Evolutionary conservation across 2,888 invertebrate species (phyloP).

Genomic region (Cyclophora albipunctata): DNA sequence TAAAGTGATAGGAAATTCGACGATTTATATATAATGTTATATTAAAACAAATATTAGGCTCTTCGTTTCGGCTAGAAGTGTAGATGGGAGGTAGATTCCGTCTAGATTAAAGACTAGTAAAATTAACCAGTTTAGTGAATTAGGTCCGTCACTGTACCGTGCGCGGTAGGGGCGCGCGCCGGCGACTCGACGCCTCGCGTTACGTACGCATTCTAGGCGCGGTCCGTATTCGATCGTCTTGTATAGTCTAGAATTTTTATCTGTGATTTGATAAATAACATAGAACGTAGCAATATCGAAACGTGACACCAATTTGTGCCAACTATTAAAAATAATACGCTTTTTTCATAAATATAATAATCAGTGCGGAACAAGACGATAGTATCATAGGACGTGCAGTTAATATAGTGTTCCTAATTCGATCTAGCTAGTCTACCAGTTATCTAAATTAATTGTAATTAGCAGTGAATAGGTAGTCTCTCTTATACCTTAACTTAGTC

Average conservation of each 20-base stretch:
- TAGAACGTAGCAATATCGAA: conserved; percentile 35
- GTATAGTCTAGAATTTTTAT: conserved; percentile 28
- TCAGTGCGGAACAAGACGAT: conserved; percentile 12
- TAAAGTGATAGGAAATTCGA: conserved; percentile 60
- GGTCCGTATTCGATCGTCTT: conserved; percentile 17
- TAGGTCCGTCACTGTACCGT: conserved; percentile 43
- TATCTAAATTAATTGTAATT: conserved; percentile 3
- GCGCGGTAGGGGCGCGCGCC: conserved; percentile 33
- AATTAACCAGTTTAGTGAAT: conserved; percentile 58
- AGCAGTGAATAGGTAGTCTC: conserved; percentile 1
- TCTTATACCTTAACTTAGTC: background rate
- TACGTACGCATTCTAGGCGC: background rate
- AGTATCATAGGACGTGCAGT: conserved; percentile 1
- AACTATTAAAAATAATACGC: conserved; percentile 23
- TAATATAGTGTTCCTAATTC: conserved; percentile 14
- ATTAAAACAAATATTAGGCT: conserved; percentile 23
- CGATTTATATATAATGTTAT: conserved; percentile 31
- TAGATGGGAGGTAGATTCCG: conserved; percentile 47
- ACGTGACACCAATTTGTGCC: conserved; percentile 56
- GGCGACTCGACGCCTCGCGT: background rate
- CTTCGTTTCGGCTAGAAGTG: conserved; percentile 33
- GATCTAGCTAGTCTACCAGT: conserved; percentile 7
- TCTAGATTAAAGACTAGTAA: conserved; percentile 62
- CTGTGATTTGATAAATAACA: conserved; percentile 40
- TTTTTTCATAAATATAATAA: conserved; percentile 20